Conservation (phyloP, 2,888 invertebrate species). For the Tiphia femorata region DNA sequence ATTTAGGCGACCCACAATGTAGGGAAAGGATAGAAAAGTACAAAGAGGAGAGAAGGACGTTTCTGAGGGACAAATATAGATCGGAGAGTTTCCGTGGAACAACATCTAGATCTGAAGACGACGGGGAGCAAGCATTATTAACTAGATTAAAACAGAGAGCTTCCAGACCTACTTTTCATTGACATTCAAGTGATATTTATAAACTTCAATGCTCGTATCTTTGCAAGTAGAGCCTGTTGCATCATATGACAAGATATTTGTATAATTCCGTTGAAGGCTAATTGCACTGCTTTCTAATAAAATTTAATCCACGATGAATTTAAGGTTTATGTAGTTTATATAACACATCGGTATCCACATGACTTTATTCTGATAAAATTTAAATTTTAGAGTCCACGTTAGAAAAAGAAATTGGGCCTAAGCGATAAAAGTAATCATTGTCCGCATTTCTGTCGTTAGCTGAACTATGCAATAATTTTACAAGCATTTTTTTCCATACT, state of each 20-base stretch:
- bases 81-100: slow-evolving; percentile 82
- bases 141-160: slow-evolving; percentile 70
- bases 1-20: slow-evolving; percentile 64
- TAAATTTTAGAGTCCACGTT: too few relatives aligned
- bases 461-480: slow-evolving; percentile 35
- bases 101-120: slow-evolving; percentile 59
- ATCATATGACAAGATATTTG: slow-evolving; percentile 22
- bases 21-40: slow-evolving; percentile 90
- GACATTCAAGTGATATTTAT: slow-evolving; percentile 53
- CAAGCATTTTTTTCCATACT: slow-evolving; percentile 24
- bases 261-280: slow-evolving; percentile 23
- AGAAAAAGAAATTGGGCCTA: too few relatives aligned
- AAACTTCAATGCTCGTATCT: slow-evolving; percentile 13
- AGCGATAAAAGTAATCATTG: slow-evolving; percentile 3
- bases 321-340: background rate
- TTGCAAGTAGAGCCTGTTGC: slow-evolving; percentile 3
- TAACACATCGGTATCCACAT: too few relatives aligned
- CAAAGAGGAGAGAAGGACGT: slow-evolving; percentile 89
- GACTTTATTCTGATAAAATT: too few relatives aligned
- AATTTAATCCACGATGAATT: background rate
- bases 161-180: slow-evolving; percentile 65
- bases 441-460: slow-evolving; percentile 31
- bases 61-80: slow-evolving; percentile 87
- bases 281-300: slow-evolving; percentile 20
- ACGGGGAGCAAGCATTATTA: slow-evolving; percentile 63